phyloP scores from a whole-genome alignment of 1,140 invertebrate species.

The Caligus rogercresseyi region DNA sequence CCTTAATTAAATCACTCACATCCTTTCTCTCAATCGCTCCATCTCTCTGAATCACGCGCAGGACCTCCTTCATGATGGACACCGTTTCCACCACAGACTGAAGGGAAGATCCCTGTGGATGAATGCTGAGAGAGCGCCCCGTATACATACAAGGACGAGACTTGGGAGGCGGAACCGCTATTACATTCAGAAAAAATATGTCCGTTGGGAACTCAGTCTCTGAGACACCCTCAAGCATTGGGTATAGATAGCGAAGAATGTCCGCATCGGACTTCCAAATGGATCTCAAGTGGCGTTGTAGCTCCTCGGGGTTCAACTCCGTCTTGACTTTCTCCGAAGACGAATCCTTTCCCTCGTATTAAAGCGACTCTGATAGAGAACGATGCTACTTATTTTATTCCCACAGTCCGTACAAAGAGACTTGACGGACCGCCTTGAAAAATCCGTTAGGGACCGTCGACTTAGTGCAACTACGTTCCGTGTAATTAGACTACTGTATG shows the following conservation, averaged over 20 bases:
- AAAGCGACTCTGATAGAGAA: slow-evolving; percentile 1
- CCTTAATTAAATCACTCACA: slow-evolving; percentile 29
- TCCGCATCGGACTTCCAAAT: slow-evolving; percentile 57
- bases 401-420: background rate
- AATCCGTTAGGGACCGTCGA: background rate
- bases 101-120: slow-evolving; percentile 32
- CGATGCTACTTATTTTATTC: background rate
- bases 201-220: slow-evolving; percentile 50
- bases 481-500: background rate
- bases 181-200: slow-evolving; percentile 64
- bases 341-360: slow-evolving; percentile 13
- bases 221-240: slow-evolving; percentile 40
- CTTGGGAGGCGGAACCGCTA: slow-evolving; percentile 68
- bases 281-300: slow-evolving; percentile 40
- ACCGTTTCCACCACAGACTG: slow-evolving; percentile 45
- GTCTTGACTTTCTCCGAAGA: slow-evolving; percentile 8
- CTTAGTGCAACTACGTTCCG: background rate
- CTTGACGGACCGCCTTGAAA: background rate
- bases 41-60: slow-evolving; percentile 37
- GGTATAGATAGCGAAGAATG: slow-evolving; percentile 48
- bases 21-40: slow-evolving; percentile 31
- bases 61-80: slow-evolving; percentile 42
- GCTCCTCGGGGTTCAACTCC: slow-evolving; percentile 13
- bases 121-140: slow-evolving; percentile 21
- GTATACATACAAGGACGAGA: slow-evolving; percentile 43